phyloP scores from a whole-genome alignment of 2,888 invertebrate species.

The Plebejus melissa region DNA sequence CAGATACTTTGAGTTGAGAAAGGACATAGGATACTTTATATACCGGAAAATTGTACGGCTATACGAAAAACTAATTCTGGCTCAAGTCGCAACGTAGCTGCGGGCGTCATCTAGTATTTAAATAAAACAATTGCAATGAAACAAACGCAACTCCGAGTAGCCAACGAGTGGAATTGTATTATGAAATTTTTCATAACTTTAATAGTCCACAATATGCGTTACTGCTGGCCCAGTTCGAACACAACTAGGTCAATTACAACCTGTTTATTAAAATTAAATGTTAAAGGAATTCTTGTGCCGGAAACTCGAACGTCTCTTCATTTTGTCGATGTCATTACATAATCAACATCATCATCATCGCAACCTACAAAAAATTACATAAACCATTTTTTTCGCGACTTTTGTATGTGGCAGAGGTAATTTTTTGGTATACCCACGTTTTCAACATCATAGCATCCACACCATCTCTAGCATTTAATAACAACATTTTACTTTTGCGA shows the following conservation, averaged over 20 bases:
- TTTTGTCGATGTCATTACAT: background rate
- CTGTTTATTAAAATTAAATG: slow-evolving; percentile 15
- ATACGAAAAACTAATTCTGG: no score
- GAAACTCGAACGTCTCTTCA: slow-evolving; percentile 16
- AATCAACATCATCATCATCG: background rate
- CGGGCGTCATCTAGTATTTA: no score
- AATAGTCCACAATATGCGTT: slow-evolving; percentile 10
- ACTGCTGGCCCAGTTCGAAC: slow-evolving; percentile 9
- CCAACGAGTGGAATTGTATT: background rate
- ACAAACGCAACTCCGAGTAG: background rate
- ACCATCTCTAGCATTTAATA: no score
- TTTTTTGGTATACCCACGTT: no score
- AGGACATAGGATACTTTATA: no score
- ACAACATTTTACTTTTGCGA: no score
- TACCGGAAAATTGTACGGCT: no score
- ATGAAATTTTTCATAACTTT: slow-evolving; percentile 16
- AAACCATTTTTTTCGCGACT: no score
- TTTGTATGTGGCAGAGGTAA: no score
- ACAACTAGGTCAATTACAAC: slow-evolving; percentile 14
- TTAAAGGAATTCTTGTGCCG: background rate
- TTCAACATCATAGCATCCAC: no score
- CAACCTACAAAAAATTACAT: background rate
- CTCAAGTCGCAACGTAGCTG: no score
- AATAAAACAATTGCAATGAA: background rate
- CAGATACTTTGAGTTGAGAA: no score